Percentiles rank a stretch among this genome's conserved stretches.
Evolutionary conservation across 1,140 invertebrate genomes (phyloP).

Genomic region (Holcopasites calliopsidis): DNA sequence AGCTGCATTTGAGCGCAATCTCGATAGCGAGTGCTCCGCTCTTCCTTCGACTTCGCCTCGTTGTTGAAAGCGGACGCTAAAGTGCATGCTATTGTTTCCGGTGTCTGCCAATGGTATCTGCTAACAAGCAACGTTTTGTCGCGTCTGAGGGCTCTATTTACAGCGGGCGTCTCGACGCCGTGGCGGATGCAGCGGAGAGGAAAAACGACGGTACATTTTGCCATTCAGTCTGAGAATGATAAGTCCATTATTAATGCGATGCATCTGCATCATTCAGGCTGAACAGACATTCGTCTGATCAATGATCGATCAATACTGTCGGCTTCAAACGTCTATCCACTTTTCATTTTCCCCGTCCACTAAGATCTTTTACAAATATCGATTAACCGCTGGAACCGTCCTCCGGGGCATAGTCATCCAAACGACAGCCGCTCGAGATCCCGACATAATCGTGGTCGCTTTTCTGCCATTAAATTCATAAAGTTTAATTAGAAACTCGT

Average conservation of each 20-base stretch:
- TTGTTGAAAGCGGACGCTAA: constrained; percentile 1
- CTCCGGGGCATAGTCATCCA: not conserved
- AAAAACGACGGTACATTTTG: not conserved
- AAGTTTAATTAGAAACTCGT: constrained; percentile 47
- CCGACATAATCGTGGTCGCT: not conserved
- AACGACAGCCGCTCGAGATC: not conserved
- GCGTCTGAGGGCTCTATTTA: constrained; percentile 10
- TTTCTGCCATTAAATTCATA: constrained; percentile 33
- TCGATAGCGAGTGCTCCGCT: not conserved
- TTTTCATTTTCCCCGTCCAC: not conserved
- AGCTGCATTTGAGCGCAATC: not conserved
- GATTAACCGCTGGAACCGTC: not conserved
- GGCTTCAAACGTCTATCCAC: not conserved
- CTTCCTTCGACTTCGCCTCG: not conserved
- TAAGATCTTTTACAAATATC: not conserved
- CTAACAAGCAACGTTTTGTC: constrained; percentile 1
- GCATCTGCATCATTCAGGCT: not conserved
- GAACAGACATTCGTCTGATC: not conserved
- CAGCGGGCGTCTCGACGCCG: not conserved
- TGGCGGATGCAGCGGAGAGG: not conserved
- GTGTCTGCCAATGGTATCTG: constrained; percentile 6
- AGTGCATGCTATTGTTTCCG: constrained; percentile 23
- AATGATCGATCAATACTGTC: constrained; percentile 18
- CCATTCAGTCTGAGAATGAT: not conserved
- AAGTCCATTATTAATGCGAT: too few relatives aligned